Base-by-base conservation (phyloP, 2,888 invertebrate genomes). In the Hyles lineata region DNA sequence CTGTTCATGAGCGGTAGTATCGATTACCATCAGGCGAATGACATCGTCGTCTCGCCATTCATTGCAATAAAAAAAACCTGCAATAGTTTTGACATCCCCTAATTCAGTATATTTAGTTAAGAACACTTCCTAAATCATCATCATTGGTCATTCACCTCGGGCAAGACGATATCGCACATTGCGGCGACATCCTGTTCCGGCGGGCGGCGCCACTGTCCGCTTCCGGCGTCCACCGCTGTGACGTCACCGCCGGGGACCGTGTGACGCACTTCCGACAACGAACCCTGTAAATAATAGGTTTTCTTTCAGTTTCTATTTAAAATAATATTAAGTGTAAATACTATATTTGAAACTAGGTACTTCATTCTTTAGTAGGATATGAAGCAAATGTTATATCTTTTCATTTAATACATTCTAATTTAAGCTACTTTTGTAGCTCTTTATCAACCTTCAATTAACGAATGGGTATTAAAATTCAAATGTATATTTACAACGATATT, bases 111-210 rank as follows among this genome's bases (percentile, higher is more conserved):
- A 60, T 23, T 23, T 2, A 25, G 25, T 60, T 25, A 60, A 25
- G 17, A 23, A 23, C 25, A 23, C 60, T 21, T 35, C 43, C 35
- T 70, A 70, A 70, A 67, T 72, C 52, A 62, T 72, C 75, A 85
- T 79, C 84, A 80, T 81, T 83, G 89, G 90, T 89, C 92, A 90
- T 89, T 91, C 86, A 89, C 92, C 90, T 83, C 76, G 74, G 80
- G 83, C 81, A 87, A 89, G 87, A 88, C 86, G 88, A 86, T 90
- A 90, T 87, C 89, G 89, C 83, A 84, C 87, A 82, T 79, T 86
- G 85, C 82, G 86, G 86, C 87, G 88, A 86, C 88, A 81, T 91
- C 92, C 91, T 90, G 85, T 90, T 93, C 92, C 92, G 93, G 89
- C 85, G 79, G 82, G 86, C 85, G 90, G 90, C 90, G 89, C 91